Base-by-base conservation (phyloP, 2,113 vertebrate species). In the Chaenocephalus aceratus region DNA sequence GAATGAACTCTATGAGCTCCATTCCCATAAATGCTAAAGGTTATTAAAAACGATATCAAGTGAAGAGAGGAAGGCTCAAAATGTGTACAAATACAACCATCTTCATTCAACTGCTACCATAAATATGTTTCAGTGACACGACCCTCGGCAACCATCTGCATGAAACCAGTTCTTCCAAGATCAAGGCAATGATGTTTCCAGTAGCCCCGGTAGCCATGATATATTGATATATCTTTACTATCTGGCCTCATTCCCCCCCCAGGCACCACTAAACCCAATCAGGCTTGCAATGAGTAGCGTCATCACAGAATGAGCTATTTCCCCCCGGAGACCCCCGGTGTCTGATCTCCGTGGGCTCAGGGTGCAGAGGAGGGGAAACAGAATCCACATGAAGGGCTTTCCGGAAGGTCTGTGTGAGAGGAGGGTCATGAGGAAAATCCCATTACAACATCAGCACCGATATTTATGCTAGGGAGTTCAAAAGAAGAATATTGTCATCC, bases 221-320 rank as follows among this genome's bases (percentile, higher is more conserved):
- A 16, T 83, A 80, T 85, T 86, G 80, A 90, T 91, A 64, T 79
- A 83, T 80, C 80, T 87, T 79, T 62, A 63, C 81, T 88, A 81
- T 90, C 77, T 84, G 72, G 79, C 79, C 71, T 71, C 30, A 51
- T 57, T 57, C 36, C 80, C 80, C 81, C 30, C 72, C 46, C 76
- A 81, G 90, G 86, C 87, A 71, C 78, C 64, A 60, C 88, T 83
- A 88, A 91, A 92, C 77, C 77, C 85, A 92, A 88, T 90, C 91
- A 92, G 75, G 71, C 91, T 54, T 73, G 84, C 82, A 81, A 77
- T 89, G 84, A 90, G 86, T 54, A 87, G 83, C 82, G 70, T 83
- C 89, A 88, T 90, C 84, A 65, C 76, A 60, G 65, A 84, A 89
- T 89, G 89, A 92, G 89, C 72, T 80, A 83, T 90, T 58, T 73